Evolutionary conservation across 1,140 invertebrate genomes (phyloP), one percentile per base, ranked within the genome.

Genomic region (Ceratosolen solmsi): DNA sequence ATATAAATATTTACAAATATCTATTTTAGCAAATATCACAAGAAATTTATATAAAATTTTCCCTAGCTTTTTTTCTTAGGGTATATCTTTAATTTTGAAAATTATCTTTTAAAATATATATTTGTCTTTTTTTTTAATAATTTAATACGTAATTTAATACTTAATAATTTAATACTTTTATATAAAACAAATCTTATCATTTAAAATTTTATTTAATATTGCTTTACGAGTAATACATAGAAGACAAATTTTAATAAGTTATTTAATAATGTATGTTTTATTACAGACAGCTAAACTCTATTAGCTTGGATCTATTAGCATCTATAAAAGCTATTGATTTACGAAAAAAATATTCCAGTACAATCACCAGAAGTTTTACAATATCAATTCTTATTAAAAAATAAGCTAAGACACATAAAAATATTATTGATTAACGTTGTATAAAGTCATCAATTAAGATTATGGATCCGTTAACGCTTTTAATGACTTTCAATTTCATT

Each of bases 271-370:
- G 46, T 30, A 33, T 60, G 46, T 49, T 70, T 78, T 82, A 86
- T 93, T 93, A 74, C 89, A 96, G 95, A 93, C 93, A 86, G 95
- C 95, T 17, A 92, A 93, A 82, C 96, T 96, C 88, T 94, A n/a
- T 94, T 60, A 93, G 92, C 80, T 88, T 96, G 73, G 94, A 96
- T 87, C 84, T 91, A 33, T 88, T 89, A 38, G 92, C 93, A 36
- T 86, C 92, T 46, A 89, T 96, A 17, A 93, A 95, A 88, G 93
- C 96, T 71, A 92, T 96, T 51, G 96, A 96, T 89, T 91, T 96
- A 75, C 91, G 95, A 87, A 95, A 91, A 92, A 94, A 94, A 93
- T 93, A 87, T 90, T 82, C 82, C 82, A 80, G 84, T 79, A 84
- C 70, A 49, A 46, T 82, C 49, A 74, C n/a, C 22, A 71, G 51